phyloP scores from a whole-genome alignment of 2,888 invertebrate genomes.

The Morpho achilles region DNA sequence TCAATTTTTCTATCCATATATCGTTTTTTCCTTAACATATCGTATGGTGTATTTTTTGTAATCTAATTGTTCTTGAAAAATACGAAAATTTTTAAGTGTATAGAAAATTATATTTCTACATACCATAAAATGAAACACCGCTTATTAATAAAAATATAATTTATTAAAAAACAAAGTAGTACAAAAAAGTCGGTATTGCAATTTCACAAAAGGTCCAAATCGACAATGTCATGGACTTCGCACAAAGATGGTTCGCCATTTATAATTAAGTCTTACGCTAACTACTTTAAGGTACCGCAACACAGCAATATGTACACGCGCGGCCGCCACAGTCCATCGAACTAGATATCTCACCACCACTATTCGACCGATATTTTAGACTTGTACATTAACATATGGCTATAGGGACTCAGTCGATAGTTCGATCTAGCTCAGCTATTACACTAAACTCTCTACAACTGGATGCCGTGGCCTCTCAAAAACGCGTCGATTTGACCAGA shows the following conservation, averaged over 20 bases:
- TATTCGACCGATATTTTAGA: conserved; percentile 41
- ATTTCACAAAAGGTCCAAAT: conserved; percentile 49
- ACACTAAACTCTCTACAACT: conserved; percentile 67
- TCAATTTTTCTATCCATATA: too few relatives aligned
- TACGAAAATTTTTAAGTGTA: too few relatives aligned
- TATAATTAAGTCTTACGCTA: conserved; percentile 53
- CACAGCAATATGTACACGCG: conserved; percentile 62
- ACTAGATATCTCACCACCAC: conserved; percentile 41
- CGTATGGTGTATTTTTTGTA: too few relatives aligned
- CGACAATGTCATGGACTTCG: conserved; percentile 44
- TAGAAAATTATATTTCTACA: not conserved
- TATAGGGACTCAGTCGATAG: conserved; percentile 36
- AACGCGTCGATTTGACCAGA: conserved; percentile 89
- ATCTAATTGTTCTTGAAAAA: too few relatives aligned
- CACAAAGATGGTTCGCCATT: conserved; percentile 44
- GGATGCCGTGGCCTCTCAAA: conserved; percentile 85
- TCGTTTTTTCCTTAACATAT: too few relatives aligned
- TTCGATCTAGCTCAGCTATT: conserved; percentile 46
- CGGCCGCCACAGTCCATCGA: conserved; percentile 48
- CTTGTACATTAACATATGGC: conserved; percentile 53
- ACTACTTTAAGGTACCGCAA: conserved; percentile 66
- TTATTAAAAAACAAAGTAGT: conserved; percentile 72
- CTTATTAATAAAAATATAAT: conserved; percentile 65
- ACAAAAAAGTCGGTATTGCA: conserved; percentile 52
- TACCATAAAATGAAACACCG: conserved; percentile 14